Conservation (phyloP, 2,113 vertebrate genomes). For the Cebidichthys violaceus region DNA sequence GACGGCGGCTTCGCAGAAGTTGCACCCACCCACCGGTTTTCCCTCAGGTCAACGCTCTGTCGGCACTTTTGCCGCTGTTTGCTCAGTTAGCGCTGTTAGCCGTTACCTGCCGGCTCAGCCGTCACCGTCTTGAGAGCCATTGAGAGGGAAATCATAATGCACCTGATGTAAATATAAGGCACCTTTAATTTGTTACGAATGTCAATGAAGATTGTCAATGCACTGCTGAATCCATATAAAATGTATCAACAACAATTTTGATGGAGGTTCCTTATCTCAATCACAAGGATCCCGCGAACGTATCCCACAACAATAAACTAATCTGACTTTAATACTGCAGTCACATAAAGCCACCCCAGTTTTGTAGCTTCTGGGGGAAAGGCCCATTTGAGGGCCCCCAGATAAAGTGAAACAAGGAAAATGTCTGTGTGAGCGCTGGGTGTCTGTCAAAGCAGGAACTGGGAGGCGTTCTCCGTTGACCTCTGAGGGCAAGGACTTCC, state of each 20-base stretch:
- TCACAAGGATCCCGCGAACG: background rate
- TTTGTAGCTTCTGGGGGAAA: constrained; percentile 47
- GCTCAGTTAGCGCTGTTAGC: background rate
- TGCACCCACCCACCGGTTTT: background rate
- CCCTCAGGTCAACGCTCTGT: background rate
- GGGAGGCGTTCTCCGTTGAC: constrained; percentile 80
- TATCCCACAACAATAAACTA: constrained; percentile 20
- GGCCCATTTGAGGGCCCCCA: constrained; percentile 35
- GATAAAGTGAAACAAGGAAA: constrained; percentile 81
- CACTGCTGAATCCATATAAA: background rate
- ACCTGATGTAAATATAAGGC: background rate
- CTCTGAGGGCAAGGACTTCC: constrained; percentile 84
- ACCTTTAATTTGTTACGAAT: background rate
- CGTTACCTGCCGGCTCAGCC: background rate
- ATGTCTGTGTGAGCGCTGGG: constrained; percentile 72
- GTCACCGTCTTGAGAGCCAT: background rate
- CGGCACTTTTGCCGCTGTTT: background rate
- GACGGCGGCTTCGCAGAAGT: background rate
- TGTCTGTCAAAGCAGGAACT: constrained; percentile 87
- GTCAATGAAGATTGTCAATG: background rate
- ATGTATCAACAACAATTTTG: background rate
- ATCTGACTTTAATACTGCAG: constrained; percentile 42
- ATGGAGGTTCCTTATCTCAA: background rate
- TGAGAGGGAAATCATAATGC: background rate
- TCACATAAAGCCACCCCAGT: constrained; percentile 50